Percentiles rank a stretch among this genome's conserved stretches.
Evolutionary conservation across 2,113 vertebrate species (phyloP).

Genomic region (Mesoclemmys tuberculata): DNA sequence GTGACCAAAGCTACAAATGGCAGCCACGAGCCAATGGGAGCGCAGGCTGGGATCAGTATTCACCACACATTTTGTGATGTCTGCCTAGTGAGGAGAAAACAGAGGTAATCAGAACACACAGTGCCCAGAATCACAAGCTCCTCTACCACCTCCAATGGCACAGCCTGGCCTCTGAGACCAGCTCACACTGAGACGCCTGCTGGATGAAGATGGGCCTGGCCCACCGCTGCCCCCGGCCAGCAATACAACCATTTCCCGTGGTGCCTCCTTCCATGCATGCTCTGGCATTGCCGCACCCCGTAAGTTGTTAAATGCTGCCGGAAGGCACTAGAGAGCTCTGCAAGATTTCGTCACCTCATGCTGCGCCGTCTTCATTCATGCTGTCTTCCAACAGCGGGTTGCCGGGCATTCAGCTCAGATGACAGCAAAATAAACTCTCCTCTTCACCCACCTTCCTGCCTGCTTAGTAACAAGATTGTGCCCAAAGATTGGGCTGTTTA

Average conservation of each 20-base stretch:
- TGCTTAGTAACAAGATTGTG: slow-evolving; percentile 26
- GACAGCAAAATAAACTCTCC: background rate
- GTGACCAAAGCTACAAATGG: slow-evolving; percentile 86
- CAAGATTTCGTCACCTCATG: background rate
- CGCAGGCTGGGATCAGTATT: slow-evolving; percentile 88
- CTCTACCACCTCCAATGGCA: accelerated
- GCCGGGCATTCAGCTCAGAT: background rate
- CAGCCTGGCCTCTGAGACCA: background rate
- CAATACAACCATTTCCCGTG: accelerated
- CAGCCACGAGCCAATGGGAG: slow-evolving; percentile 92
- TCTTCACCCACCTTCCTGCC: background rate
- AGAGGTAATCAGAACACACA: background rate
- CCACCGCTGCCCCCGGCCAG: background rate
- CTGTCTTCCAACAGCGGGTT: background rate
- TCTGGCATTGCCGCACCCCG: background rate
- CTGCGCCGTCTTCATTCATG: background rate
- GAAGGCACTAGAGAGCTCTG: background rate
- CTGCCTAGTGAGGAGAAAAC: slow-evolving; percentile 78
- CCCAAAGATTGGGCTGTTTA: slow-evolving; percentile 55
- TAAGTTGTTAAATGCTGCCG: background rate
- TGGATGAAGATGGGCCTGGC: background rate
- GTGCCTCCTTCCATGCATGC: accelerated
- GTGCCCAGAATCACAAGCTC: background rate
- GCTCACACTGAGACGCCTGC: background rate
- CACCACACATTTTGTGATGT: slow-evolving; percentile 94